A percentile compares a stretch with the other conserved stretches of the same genome.
These are phyloP conservation scores for Schlechtendalia chinensis DNA, from an alignment of 1,140 invertebrate species.

Conservation along the genomic window DNA sequence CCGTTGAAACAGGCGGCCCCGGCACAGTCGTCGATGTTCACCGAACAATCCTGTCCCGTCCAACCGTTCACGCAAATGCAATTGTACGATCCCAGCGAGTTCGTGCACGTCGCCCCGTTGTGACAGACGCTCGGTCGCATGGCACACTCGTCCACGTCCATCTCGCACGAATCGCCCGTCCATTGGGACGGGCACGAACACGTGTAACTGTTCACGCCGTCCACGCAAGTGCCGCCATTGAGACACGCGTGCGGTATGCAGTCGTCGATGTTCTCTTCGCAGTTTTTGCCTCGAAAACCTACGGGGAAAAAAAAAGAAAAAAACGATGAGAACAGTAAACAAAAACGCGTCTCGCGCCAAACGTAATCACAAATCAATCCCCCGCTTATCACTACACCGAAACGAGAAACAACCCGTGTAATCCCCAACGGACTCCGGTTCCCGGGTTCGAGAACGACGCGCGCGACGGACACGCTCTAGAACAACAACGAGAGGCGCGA, in stretches of 20 bases:
- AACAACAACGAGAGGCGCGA: too few species aligned
- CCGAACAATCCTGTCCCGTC: slow-evolving; percentile 85
- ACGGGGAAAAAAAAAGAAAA: slow-evolving; percentile 54
- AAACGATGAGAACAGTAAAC: not conserved
- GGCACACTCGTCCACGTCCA: slow-evolving; percentile 76
- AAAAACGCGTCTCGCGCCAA: too few species aligned
- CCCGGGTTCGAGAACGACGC: too few species aligned
- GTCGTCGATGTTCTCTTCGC: slow-evolving; percentile 88
- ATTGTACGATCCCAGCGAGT: slow-evolving; percentile 82
- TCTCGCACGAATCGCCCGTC: slow-evolving; percentile 78
- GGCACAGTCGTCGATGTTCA: slow-evolving; percentile 92
- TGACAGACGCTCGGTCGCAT: slow-evolving; percentile 80
- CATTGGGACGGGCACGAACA: slow-evolving; percentile 86
- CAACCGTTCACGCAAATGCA: slow-evolving; percentile 97
- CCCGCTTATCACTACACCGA: too few species aligned
- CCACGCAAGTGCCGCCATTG: slow-evolving; percentile 86
- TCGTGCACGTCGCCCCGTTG: slow-evolving; percentile 92
- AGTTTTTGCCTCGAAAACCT: slow-evolving; percentile 84
- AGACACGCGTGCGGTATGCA: slow-evolving; percentile 85
- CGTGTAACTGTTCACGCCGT: slow-evolving; percentile 81
- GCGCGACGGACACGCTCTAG: too few species aligned
- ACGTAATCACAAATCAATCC: too few species aligned
- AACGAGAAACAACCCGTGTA: too few species aligned
- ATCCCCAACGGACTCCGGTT: too few species aligned
- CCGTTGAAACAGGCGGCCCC: slow-evolving; percentile 93